Base-by-base conservation (phyloP, 1,140 invertebrate genomes). In the Drosophila parabipectinata region DNA sequence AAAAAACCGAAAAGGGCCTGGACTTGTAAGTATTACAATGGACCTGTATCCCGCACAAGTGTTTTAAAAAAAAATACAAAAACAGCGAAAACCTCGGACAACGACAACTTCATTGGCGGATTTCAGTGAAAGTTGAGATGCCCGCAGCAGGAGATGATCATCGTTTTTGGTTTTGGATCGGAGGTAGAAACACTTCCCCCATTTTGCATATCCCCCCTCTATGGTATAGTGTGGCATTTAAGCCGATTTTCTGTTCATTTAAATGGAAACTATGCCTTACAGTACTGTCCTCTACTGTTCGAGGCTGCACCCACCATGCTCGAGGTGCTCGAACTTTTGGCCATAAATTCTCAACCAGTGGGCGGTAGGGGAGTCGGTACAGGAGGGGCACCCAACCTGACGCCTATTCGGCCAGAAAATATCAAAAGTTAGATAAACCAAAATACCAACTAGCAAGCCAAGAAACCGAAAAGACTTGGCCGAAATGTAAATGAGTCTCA, bases 91-190 rank as follows among this genome's bases (percentile, higher is more conserved):
- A 59, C 24, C 15, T 44, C 45, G 62, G 32, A 61, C 55, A 61
- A 56, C 68, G 53, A 72, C 53, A 59, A 69, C 64, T 59, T 72
- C 47, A 69, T 69, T 28, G 72, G 30, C 34, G 69, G 59, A 76
- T 60, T 60, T 76, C 54, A 68, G 73, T 76, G 73, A 76, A 76
- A 76, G 73, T 76, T 74, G 54, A 57, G 28, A 30, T 74, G 72
- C 72, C 72, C 72, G 53, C 72, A 74, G 71, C 72, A 75, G 60
- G 60, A 75, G 72, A 74, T 74, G 71, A 75, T 73, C 57, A 68
- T 21, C 18, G 41, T 44, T 21, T 21, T 44, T 12, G 5, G 41
- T 7, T 18, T 45, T 32, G 32, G 32, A 32, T 10, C 21, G 47
- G 57, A 37, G 14, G 44, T 52, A 59, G 57, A 56, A 72, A 61